Evolutionary conservation across 2,797 vertebrate species (phyloP).

Genomic region (Pseudocheirus occidentalis): DNA sequence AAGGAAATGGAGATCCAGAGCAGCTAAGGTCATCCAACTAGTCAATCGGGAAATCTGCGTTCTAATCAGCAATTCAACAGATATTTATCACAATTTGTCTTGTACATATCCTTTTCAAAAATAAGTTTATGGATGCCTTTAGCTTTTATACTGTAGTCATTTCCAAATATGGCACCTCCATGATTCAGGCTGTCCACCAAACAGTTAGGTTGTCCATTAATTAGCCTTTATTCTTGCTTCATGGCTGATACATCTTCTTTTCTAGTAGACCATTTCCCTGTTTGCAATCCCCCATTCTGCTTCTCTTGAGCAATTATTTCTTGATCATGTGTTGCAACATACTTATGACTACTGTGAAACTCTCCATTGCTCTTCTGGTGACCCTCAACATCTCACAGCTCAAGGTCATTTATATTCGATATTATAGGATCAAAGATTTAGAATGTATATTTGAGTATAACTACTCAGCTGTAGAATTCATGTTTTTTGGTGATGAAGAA

Average conservation of each 20-base stretch:
- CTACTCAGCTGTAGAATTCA: background rate
- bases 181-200: background rate
- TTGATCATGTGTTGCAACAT: background rate
- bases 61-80: background rate
- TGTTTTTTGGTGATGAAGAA: background rate
- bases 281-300: background rate
- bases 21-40: background rate
- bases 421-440: background rate
- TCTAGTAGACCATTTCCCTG: background rate
- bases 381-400: background rate
- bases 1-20: background rate
- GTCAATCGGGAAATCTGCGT: background rate
- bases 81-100: background rate
- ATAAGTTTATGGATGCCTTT: background rate
- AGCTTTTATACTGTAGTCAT: background rate
- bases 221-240: background rate
- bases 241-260: background rate
- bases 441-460: background rate
- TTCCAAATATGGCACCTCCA: background rate
- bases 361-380: background rate
- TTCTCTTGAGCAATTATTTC: background rate
- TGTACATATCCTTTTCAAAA: background rate
- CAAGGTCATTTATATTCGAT: background rate
- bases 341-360: background rate
- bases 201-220: background rate